Conservation (phyloP, 53 echinoderm and acorn worm species). For the Zoroaster sp. region DNA sequence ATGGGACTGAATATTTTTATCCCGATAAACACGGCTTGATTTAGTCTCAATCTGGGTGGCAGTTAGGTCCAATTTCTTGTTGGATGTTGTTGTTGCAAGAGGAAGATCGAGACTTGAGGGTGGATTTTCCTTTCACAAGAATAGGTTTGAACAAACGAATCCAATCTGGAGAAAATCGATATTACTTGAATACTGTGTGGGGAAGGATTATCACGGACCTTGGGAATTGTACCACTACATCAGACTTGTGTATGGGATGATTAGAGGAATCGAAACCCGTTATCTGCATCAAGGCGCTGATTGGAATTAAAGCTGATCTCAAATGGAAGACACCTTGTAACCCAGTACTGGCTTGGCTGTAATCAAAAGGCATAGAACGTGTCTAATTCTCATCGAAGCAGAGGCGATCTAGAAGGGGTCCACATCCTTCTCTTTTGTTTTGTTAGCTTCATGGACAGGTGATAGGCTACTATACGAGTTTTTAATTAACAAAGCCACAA, state of each 20-base stretch:
- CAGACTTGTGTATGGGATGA: neutral
- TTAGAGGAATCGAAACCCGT: no score
- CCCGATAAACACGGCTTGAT: neutral
- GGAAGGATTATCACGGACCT: neutral
- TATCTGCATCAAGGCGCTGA: no score
- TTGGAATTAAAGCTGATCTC: no score
- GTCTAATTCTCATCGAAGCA: no score
- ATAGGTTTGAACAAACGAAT: slow-evolving; percentile 1
- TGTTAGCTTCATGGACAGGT: no score
- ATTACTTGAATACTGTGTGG: neutral
- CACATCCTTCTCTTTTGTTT: no score
- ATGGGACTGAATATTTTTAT: neutral
- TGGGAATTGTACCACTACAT: neutral
- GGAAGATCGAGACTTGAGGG: neutral
- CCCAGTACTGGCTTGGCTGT: no score
- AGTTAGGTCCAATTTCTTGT: neutral
- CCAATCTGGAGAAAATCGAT: neutral
- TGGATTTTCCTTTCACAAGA: neutral
- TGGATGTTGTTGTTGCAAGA: neutral
- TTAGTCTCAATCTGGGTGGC: neutral
- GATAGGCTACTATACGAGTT: no score
- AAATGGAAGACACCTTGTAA: no score
- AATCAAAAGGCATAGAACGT: no score
- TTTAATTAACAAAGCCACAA: no score
- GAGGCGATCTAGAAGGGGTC: no score